phyloP scores from a whole-genome alignment of 2,888 invertebrate genomes.

The Leptinotarsa rubiginosa region DNA sequence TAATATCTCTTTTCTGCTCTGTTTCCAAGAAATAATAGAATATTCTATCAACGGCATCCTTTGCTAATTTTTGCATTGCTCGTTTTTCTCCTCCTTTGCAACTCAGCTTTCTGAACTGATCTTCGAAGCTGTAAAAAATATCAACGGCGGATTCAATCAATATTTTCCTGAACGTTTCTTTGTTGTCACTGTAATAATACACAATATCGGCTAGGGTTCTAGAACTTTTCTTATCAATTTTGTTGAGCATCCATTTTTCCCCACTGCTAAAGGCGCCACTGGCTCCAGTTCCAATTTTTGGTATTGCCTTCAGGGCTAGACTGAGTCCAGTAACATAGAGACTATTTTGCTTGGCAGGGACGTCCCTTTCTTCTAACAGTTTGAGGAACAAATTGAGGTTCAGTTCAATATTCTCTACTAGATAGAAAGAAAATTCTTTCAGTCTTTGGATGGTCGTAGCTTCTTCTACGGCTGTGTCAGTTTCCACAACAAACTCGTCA shows the following conservation, averaged over 20 bases:
- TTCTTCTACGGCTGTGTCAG: not conserved
- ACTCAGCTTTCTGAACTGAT: conserved; percentile 36
- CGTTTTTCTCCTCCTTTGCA: conserved; percentile 39
- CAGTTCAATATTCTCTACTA: conserved; percentile 41
- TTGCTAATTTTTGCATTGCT: conserved; percentile 43
- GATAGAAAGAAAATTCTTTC: conserved; percentile 42
- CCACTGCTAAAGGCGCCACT: conserved; percentile 36
- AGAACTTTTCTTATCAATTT: conserved; percentile 46
- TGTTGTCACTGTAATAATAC: conserved; percentile 45
- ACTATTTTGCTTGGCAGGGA: conserved; percentile 37
- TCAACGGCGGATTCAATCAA: conserved; percentile 40
- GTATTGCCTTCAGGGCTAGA: conserved; percentile 33
- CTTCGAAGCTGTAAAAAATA: conserved; percentile 42
- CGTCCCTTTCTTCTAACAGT: conserved; percentile 39
- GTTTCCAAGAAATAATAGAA: conserved; percentile 39
- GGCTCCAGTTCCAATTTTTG: conserved; percentile 36
- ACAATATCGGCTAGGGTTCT: conserved; percentile 41
- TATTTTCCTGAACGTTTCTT: conserved; percentile 34
- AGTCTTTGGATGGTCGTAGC: conserved; percentile 30
- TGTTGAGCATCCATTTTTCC: conserved; percentile 37
- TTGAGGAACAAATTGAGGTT: conserved; percentile 42
- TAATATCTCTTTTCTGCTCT: conserved; percentile 29
- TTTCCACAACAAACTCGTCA: conserved; percentile 33
- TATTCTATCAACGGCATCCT: conserved; percentile 40
- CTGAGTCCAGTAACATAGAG: conserved; percentile 33